Conservation (phyloP, 1,140 invertebrate species). For the Diuraphis noxia region DNA sequence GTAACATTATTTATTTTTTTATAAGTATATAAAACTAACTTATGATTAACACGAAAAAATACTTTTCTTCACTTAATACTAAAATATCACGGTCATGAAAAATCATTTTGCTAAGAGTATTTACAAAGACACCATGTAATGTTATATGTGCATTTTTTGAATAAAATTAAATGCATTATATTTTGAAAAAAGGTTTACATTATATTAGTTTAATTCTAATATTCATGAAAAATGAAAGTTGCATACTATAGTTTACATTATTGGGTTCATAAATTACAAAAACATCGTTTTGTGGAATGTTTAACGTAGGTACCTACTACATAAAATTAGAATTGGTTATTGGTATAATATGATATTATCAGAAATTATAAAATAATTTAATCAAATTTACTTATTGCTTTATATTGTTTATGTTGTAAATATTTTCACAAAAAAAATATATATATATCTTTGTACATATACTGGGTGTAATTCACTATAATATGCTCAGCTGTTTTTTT, state of each 20-base stretch:
- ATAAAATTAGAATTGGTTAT: no score
- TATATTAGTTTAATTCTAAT: neutral
- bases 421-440: no score
- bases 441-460: no score
- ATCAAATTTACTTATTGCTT: no score
- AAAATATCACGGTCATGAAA: neutral
- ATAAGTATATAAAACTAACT: neutral
- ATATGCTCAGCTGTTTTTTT: no score
- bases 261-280: neutral
- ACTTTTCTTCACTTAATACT: neutral
- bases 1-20: neutral
- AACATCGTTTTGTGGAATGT: neutral
- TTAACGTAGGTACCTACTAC: no score
- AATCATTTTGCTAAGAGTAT: neutral
- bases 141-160: neutral
- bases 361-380: no score
- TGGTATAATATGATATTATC: no score
- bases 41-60: neutral
- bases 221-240: neutral
- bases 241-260: no score
- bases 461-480: no score
- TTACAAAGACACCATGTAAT: neutral
- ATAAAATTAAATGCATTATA: neutral
- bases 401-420: no score
- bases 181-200: neutral